These are phyloP conservation scores for Napeogenes inachia DNA, from an alignment of 2,888 invertebrate species.

Conservation along the genomic window DNA sequence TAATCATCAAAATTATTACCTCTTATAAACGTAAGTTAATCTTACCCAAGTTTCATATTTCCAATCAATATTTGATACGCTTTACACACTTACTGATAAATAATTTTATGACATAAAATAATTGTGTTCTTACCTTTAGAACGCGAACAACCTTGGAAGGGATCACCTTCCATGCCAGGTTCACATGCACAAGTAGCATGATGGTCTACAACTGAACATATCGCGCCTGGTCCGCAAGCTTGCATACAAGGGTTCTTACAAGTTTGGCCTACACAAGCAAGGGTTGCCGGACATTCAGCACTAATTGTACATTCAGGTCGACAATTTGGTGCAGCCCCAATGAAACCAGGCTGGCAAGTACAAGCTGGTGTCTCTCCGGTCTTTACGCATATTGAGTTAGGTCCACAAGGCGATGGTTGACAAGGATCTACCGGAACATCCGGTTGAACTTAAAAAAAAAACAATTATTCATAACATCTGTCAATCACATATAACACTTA, in stretches of 20 bases:
- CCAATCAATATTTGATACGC: no score
- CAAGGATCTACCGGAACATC: conserved; percentile 74
- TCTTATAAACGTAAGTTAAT: conserved; percentile 3
- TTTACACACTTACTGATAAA: no score
- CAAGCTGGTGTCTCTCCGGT: conserved; percentile 80
- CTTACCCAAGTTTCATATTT: no score
- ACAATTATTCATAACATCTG: conserved; percentile 15
- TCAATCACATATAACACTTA: not conserved
- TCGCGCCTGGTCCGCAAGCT: conserved; percentile 78
- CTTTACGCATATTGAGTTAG: conserved; percentile 80
- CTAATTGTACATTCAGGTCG: conserved; percentile 83
- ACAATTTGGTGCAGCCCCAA: conserved; percentile 82
- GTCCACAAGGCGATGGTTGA: conserved; percentile 82
- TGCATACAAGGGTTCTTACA: conserved; percentile 83
- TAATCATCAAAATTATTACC: conserved; percentile 16
- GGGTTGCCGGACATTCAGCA: conserved; percentile 81
- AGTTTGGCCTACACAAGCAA: conserved; percentile 80
- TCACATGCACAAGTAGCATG: conserved; percentile 81
- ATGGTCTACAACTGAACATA: conserved; percentile 80
- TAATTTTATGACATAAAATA: conserved; percentile 1
- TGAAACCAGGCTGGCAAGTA: conserved; percentile 79
- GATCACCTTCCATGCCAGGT: conserved; percentile 79
- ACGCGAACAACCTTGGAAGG: conserved; percentile 76
- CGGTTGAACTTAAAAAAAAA: conserved; percentile 42
- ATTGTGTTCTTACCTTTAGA: conserved; percentile 54